phyloP scores from a whole-genome alignment of 2,888 invertebrate genomes.

The Chalcosyrphus nemorum region DNA sequence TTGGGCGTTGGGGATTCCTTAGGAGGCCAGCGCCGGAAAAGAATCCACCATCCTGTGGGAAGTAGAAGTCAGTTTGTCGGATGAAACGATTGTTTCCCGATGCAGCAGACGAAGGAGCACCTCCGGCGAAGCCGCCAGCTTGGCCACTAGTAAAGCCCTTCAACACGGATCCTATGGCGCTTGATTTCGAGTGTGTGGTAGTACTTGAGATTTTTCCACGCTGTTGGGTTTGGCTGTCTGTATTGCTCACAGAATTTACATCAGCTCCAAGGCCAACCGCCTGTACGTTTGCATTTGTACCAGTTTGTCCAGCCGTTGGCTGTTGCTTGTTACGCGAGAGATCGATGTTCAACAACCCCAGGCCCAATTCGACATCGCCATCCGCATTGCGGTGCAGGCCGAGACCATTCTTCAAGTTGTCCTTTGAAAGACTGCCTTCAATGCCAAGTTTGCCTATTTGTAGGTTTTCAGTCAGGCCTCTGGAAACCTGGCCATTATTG shows the following conservation, averaged over 20 bases:
- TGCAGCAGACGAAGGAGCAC: slow-evolving; percentile 69
- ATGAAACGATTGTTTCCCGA: slow-evolving; percentile 59
- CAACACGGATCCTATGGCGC: slow-evolving; percentile 76
- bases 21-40: background rate
- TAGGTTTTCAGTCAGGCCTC: slow-evolving; percentile 76
- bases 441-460: slow-evolving; percentile 78
- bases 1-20: background rate
- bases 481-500: slow-evolving; percentile 76
- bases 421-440: slow-evolving; percentile 78
- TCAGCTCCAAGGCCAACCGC: slow-evolving; percentile 76
- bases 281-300: slow-evolving; percentile 76
- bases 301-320: slow-evolving; percentile 73
- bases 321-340: slow-evolving; percentile 75
- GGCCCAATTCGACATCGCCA: slow-evolving; percentile 77
- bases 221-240: slow-evolving; percentile 75
- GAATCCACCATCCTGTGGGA: slow-evolving; percentile 9
- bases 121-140: slow-evolving; percentile 75
- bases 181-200: slow-evolving; percentile 76
- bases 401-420: slow-evolving; percentile 77
- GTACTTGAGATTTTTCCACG: slow-evolving; percentile 76
- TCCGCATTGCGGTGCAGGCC: slow-evolving; percentile 77
- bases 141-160: slow-evolving; percentile 77
- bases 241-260: slow-evolving; percentile 76
- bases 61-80: slow-evolving; percentile 53
- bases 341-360: slow-evolving; percentile 78